These are phyloP conservation scores for Hippocampus zosterae DNA, from an alignment of 2,113 vertebrate genomes.

Conservation along the genomic window DNA sequence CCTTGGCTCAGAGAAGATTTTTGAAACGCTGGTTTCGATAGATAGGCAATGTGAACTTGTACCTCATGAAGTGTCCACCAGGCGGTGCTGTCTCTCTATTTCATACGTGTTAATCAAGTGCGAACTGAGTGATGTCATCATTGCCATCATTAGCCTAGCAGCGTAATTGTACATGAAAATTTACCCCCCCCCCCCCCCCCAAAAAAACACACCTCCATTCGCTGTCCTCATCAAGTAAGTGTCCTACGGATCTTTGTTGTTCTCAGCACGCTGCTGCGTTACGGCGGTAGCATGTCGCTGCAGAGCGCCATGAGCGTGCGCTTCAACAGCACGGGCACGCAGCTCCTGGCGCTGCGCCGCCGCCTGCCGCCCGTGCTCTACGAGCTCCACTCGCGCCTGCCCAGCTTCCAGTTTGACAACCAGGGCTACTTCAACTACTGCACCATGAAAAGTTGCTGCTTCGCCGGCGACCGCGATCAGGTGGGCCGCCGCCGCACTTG, in stretches of 20 bases:
- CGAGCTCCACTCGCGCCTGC: slow-evolving; percentile 93
- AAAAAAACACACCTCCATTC: neutral
- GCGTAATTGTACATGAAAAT: neutral
- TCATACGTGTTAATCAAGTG: neutral
- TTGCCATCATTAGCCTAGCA: neutral
- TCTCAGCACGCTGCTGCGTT: slow-evolving; percentile 86
- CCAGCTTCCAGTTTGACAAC: slow-evolving; percentile 98
- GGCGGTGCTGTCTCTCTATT: slow-evolving; percentile 16
- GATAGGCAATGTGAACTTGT: neutral
- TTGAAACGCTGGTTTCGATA: too few relatives aligned
- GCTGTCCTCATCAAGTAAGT: neutral
- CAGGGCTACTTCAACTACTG: slow-evolving; percentile 99
- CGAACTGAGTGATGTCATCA: neutral
- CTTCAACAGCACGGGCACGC: slow-evolving; percentile 95
- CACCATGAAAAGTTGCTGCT: slow-evolving; percentile 99
- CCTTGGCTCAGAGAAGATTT: too few relatives aligned
- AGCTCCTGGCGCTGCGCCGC: slow-evolving; percentile 88
- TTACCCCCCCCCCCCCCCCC: too few relatives aligned
- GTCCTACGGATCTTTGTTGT: neutral
- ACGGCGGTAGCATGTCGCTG: slow-evolving; percentile 92
- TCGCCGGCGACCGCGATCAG: slow-evolving; percentile 95
- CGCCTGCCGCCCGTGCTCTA: slow-evolving; percentile 94
- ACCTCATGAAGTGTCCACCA: slow-evolving; percentile 28
- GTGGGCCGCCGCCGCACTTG: slow-evolving; percentile 57
- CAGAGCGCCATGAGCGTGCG: slow-evolving; percentile 98